phyloP scores from a whole-genome alignment of 1,140 invertebrate genomes.

The Ganaspis sp. region DNA sequence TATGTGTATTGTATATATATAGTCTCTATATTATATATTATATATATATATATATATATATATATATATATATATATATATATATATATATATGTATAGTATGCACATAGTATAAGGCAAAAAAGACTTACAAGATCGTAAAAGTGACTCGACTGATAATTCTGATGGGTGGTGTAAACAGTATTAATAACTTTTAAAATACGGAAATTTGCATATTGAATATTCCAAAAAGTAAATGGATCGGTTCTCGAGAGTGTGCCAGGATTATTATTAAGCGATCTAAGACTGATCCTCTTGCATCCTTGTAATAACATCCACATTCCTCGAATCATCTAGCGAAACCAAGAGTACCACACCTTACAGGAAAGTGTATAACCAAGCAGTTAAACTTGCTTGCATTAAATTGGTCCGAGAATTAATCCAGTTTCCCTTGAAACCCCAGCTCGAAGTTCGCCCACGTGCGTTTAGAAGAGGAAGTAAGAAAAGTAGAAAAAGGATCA shows the following conservation, averaged over 20 bases:
- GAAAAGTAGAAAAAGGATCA: background rate
- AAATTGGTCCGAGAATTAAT: conserved; percentile 25
- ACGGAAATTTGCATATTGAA: too few species aligned
- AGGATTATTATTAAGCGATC: conserved; percentile 39
- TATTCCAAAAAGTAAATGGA: background rate
- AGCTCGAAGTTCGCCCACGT: conserved; percentile 42
- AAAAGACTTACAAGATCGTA: too few species aligned
- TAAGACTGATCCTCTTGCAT: background rate
- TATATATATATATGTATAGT: too few species aligned
- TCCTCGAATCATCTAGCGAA: conserved; percentile 34
- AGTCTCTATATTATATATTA: too few species aligned
- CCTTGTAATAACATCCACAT: conserved; percentile 44
- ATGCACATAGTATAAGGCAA: too few species aligned
- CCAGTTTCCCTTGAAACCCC: conserved; percentile 13
- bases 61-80: too few species aligned
- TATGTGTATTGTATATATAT: too few species aligned
- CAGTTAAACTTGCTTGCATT: conserved; percentile 36
- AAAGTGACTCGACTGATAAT: background rate
- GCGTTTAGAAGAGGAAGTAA: background rate
- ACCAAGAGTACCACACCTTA: background rate
- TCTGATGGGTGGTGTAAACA: background rate
- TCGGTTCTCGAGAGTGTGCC: conserved; percentile 29
- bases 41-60: too few species aligned
- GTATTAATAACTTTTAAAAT: background rate
- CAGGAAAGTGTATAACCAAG: conserved; percentile 1